Percentiles rank a stretch among this genome's conserved stretches.
phyloP scores from a whole-genome alignment of 92 coral and sea anemone genomes.

The Meandrina meandrites region DNA sequence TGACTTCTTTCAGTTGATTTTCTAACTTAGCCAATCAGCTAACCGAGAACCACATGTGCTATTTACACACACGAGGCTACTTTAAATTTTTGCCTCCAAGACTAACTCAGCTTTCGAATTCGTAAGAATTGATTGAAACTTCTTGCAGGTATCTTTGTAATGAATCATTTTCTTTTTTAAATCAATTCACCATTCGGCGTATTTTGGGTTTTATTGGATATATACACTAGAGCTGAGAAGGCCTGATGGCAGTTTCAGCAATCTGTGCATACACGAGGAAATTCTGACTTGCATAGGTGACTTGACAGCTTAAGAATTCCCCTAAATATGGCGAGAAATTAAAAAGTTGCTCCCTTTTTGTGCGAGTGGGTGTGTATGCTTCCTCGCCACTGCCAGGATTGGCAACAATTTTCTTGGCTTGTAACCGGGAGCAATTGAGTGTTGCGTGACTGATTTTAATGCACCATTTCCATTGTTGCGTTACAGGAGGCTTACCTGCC shows the following conservation, averaged over 20 bases:
- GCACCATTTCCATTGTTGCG: neutral
- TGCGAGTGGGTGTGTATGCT: neutral
- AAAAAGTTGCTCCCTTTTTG: neutral
- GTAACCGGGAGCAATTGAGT: neutral
- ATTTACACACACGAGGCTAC: too few relatives aligned
- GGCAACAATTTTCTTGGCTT: too few relatives aligned
- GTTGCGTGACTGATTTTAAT: slow-evolving; percentile 1
- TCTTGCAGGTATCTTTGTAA: too few relatives aligned
- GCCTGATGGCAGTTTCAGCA: neutral
- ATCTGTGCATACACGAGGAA: neutral
- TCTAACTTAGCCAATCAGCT: neutral
- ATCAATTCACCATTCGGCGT: too few relatives aligned
- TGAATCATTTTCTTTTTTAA: too few relatives aligned
- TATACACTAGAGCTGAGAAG: too few relatives aligned
- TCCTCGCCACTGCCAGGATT: neutral
- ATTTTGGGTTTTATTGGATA: too few relatives aligned
- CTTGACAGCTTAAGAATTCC: neutral
- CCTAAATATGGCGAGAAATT: too few relatives aligned
- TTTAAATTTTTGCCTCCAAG: too few relatives aligned
- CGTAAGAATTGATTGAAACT: too few relatives aligned
- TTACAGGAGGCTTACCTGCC: slow-evolving; percentile 98
- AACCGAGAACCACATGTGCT: too few relatives aligned
- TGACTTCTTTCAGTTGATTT: neutral
- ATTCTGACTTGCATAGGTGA: neutral
- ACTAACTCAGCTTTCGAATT: too few relatives aligned